Conservation (phyloP, 1,140 invertebrate genomes). For the Mycetomoellerius zeteki region DNA sequence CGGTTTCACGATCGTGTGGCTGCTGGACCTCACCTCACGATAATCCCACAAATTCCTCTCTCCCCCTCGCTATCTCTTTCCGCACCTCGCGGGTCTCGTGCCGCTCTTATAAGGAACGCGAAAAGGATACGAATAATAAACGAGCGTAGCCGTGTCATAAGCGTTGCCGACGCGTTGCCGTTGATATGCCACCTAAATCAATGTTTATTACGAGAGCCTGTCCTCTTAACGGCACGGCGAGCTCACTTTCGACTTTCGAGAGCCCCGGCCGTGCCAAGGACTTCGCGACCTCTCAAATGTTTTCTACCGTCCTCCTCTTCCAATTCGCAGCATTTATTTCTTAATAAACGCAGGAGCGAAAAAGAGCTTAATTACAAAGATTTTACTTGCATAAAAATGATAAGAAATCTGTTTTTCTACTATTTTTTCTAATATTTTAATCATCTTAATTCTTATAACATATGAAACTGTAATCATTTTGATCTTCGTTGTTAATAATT, state of each 20-base stretch:
- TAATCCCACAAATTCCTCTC: conserved; percentile 33
- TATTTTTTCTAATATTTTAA: no score
- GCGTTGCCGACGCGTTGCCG: conserved; percentile 42
- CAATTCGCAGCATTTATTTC: background rate
- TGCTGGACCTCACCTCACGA: conserved; percentile 36
- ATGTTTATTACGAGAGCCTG: conserved; percentile 69
- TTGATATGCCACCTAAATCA: conserved; percentile 76
- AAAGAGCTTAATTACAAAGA: background rate
- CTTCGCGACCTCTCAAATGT: conserved; percentile 7
- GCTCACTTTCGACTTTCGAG: conserved; percentile 67
- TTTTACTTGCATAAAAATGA: background rate
- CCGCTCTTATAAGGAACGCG: background rate
- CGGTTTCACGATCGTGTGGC: conserved; percentile 58
- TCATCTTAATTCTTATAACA: background rate
- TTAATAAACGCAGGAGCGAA: background rate
- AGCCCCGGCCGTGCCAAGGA: conserved; percentile 1
- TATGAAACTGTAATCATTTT: background rate
- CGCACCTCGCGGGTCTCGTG: background rate
- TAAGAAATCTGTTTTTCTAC: background rate
- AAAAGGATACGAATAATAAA: conserved; percentile 44
- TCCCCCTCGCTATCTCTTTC: background rate
- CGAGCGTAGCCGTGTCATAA: conserved; percentile 69
- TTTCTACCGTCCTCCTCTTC: background rate
- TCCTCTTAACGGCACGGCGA: conserved; percentile 17
- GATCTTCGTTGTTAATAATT: background rate